Evolutionary conservation across 2,113 vertebrate species (phyloP).

Genomic region (Menidia beryllina): DNA sequence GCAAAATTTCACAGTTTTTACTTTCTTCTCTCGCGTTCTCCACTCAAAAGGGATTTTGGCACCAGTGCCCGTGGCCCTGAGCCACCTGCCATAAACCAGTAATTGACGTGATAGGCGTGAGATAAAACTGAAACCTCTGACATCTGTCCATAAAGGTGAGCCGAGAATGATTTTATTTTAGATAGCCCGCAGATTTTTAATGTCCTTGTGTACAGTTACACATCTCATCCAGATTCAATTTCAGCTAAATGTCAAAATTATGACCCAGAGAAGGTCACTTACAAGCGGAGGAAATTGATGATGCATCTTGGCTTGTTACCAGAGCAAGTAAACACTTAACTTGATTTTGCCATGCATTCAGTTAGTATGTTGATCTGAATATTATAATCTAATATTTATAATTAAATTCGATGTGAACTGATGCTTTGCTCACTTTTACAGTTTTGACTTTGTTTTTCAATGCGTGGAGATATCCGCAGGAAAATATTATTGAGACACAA

Average conservation of each 20-base stretch:
- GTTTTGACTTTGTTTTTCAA: slow-evolving; percentile 57
- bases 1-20: neutral
- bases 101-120: slow-evolving; percentile 52
- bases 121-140: slow-evolving; percentile 52
- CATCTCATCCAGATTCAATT: slow-evolving; percentile 71
- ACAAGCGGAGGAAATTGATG: slow-evolving; percentile 60
- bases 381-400: slow-evolving; percentile 34
- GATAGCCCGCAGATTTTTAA: slow-evolving; percentile 51
- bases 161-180: slow-evolving; percentile 59
- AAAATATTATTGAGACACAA: slow-evolving; percentile 68
- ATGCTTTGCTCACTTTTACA: slow-evolving; percentile 34
- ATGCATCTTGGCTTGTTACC: slow-evolving; percentile 46
- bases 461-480: slow-evolving; percentile 58
- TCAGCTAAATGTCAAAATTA: slow-evolving; percentile 74
- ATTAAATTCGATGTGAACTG: slow-evolving; percentile 7
- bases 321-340: slow-evolving; percentile 44
- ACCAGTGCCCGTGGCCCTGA: slow-evolving; percentile 41
- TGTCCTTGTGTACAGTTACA: slow-evolving; percentile 58
- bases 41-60: slow-evolving; percentile 20
- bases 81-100: slow-evolving; percentile 44
- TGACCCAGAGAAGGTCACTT: slow-evolving; percentile 66
- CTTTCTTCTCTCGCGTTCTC: neutral
- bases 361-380: slow-evolving; percentile 10
- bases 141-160: slow-evolving; percentile 68
- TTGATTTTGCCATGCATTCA: slow-evolving; percentile 35